Evolutionary conservation across 2,113 vertebrate species (phyloP).

Genomic region (Archilochus colubris): DNA sequence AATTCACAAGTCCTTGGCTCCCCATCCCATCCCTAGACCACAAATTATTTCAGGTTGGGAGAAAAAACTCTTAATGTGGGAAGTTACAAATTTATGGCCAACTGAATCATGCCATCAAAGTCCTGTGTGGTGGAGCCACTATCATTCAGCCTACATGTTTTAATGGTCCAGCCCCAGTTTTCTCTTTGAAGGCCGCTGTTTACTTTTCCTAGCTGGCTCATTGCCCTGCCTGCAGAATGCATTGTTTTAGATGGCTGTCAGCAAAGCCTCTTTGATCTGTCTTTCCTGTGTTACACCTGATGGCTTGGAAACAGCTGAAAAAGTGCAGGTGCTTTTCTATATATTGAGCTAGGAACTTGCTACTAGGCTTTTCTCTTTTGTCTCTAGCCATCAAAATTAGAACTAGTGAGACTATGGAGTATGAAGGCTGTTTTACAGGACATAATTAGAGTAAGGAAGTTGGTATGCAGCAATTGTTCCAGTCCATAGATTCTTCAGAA

Average conservation of each 20-base stretch:
- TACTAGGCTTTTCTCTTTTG: background rate
- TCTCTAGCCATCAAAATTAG: background rate
- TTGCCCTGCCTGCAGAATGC: background rate
- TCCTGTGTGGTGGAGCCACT: background rate
- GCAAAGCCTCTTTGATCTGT: slow-evolving; percentile 27
- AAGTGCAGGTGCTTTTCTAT: slow-evolving; percentile 7
- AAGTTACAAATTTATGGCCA: background rate
- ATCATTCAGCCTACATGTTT: background rate
- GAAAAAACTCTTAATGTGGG: background rate
- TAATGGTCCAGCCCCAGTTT: background rate
- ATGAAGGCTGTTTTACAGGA: background rate
- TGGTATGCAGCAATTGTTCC: background rate
- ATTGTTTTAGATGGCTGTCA: slow-evolving; percentile 40
- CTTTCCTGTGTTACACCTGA: slow-evolving; percentile 37
- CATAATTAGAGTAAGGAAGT: background rate
- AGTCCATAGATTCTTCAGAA: background rate
- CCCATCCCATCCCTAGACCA: background rate
- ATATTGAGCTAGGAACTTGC: background rate
- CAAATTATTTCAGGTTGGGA: background rate
- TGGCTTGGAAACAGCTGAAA: background rate
- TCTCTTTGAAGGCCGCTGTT: slow-evolving; percentile 27
- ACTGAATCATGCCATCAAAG: background rate
- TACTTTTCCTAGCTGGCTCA: slow-evolving; percentile 29
- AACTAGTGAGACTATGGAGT: background rate
- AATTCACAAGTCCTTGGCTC: background rate